Conservation (phyloP, 2,113 vertebrate genomes). For the Ophiodon elongatus region DNA sequence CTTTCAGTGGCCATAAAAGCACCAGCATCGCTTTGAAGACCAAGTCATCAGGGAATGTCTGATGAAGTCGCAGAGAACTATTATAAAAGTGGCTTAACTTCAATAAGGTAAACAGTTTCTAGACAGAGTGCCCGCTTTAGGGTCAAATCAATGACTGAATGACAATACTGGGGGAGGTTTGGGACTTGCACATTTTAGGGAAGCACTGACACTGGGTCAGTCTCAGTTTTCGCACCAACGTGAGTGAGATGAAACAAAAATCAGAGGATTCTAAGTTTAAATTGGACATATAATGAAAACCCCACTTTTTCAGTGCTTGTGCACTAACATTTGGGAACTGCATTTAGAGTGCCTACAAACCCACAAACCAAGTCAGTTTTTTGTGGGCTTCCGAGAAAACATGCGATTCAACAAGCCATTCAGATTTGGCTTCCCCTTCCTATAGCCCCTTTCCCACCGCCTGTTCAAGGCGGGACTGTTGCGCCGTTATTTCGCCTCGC, state of each 20-base stretch:
- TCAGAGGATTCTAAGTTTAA: background rate
- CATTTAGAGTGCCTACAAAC: no score
- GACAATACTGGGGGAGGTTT: background rate
- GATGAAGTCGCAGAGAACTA: background rate
- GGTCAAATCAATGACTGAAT: constrained; percentile 1
- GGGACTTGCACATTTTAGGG: background rate
- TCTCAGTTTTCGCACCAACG: constrained; percentile 8
- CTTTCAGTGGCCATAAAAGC: constrained; percentile 16
- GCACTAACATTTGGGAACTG: no score
- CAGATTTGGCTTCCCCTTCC: no score
- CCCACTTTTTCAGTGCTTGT: no score
- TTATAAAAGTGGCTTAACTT: constrained; percentile 4
- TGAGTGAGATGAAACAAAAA: background rate
- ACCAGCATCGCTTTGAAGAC: constrained; percentile 22
- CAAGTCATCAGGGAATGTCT: background rate
- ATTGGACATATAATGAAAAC: no score
- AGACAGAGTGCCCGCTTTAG: background rate
- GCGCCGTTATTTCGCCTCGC: no score
- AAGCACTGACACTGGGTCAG: background rate
- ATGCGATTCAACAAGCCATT: no score
- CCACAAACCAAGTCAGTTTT: no score
- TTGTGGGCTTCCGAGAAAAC: no score
- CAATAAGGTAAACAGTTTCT: constrained; percentile 8
- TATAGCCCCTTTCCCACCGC: no score
- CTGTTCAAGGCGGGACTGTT: no score